These are phyloP conservation scores for Meloidogyne floridensis DNA, from an alignment of 1,140 invertebrate genomes.

Conservation along the genomic window DNA sequence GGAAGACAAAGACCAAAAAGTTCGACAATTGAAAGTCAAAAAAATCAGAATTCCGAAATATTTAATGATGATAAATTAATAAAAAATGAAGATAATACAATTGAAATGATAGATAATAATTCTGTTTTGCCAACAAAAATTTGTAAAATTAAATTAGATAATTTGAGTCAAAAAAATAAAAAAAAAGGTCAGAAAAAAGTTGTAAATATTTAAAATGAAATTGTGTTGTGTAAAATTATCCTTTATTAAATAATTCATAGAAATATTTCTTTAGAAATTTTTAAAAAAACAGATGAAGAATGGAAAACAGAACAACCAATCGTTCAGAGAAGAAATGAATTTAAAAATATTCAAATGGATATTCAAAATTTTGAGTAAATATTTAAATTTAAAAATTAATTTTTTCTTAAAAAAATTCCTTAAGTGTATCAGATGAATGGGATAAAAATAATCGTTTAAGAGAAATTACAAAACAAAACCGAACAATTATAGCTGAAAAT, in stretches of 20 bases:
- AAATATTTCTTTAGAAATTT: too few species aligned
- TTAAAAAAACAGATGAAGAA: background rate
- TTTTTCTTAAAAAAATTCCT: background rate
- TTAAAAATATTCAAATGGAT: conserved; percentile 5
- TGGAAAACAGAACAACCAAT: background rate
- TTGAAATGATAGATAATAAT: background rate
- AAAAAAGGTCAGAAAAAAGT: too few species aligned
- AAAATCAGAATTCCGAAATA: background rate
- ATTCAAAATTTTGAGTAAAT: conserved; percentile 13
- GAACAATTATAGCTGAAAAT: conserved; percentile 15
- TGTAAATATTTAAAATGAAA: background rate
- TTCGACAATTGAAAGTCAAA: background rate
- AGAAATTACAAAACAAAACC: conserved; percentile 25
- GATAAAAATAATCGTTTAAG: conserved; percentile 12
- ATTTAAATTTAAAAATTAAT: conserved; percentile 4
- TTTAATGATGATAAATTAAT: conserved; percentile 1
- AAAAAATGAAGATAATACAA: background rate
- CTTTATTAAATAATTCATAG: too few species aligned
- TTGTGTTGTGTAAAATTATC: too few species aligned
- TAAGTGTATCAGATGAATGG: background rate
- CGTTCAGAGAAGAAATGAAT: background rate
- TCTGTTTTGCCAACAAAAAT: too few species aligned
- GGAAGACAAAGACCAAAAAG: conserved; percentile 2
- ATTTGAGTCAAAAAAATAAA: too few species aligned
- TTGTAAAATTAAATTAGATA: too few species aligned